Conservation (phyloP, 2,888 invertebrate species). For the Sylvicola fuscatus region DNA sequence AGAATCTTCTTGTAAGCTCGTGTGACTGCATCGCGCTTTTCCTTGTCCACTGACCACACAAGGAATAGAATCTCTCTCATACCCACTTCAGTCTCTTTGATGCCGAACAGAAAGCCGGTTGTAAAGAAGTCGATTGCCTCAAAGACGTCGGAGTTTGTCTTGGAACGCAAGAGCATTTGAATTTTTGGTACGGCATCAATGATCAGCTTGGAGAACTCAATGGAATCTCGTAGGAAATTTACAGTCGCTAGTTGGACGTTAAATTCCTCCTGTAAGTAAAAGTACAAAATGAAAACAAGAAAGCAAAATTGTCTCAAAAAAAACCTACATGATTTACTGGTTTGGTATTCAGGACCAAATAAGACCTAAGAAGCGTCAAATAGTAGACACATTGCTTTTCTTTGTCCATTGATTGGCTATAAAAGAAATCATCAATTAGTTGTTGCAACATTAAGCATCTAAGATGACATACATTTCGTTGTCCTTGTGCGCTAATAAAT, state of each 20-base stretch:
- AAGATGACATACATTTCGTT: background rate
- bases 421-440: too few species aligned
- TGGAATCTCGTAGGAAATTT: slow-evolving; percentile 46
- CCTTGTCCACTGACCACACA: slow-evolving; percentile 64
- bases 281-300: slow-evolving; percentile 3
- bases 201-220: slow-evolving; percentile 27
- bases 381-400: slow-evolving; percentile 17
- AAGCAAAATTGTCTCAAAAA: background rate
- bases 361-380: slow-evolving; percentile 19
- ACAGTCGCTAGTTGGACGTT: slow-evolving; percentile 40
- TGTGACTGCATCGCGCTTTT: slow-evolving; percentile 48
- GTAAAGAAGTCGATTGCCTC: slow-evolving; percentile 83
- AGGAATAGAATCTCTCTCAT: slow-evolving; percentile 56
- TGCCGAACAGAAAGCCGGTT: slow-evolving; percentile 53
- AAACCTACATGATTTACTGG: slow-evolving; percentile 18
- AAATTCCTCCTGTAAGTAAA: slow-evolving; percentile 25
- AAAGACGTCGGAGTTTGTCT: slow-evolving; percentile 55
- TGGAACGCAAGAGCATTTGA: slow-evolving; percentile 49
- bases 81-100: slow-evolving; percentile 49
- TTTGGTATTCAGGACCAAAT: slow-evolving; percentile 15
- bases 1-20: slow-evolving; percentile 42
- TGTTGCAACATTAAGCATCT: background rate
- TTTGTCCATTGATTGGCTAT: slow-evolving; percentile 14
- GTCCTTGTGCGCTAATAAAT: slow-evolving; percentile 18
- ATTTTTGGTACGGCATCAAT: slow-evolving; percentile 35